Evolutionary conservation across 2,113 vertebrate species (phyloP).

Genomic region (Zosterops pallidus): DNA sequence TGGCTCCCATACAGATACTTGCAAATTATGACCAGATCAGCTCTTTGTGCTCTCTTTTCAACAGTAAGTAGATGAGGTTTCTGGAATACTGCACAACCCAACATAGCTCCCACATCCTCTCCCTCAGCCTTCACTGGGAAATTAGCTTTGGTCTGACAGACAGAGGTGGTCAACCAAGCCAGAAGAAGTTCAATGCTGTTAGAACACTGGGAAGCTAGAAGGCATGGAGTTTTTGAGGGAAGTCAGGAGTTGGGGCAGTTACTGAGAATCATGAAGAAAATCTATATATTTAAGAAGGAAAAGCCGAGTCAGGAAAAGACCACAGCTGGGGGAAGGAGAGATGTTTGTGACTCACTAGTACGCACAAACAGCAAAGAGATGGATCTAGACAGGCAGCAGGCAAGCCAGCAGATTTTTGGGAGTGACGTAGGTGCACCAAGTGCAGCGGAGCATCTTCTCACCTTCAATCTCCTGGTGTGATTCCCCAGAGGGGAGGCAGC

Average conservation of each 20-base stretch:
- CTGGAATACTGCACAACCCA: not conserved
- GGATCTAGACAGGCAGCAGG: not conserved
- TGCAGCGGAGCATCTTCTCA: conserved; percentile 8
- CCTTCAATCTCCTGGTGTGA: not conserved
- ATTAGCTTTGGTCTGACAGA: not conserved
- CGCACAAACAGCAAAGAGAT: not conserved
- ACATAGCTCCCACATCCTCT: not conserved
- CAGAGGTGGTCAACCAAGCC: not conserved
- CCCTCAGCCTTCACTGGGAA: not conserved
- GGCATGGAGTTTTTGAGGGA: not conserved
- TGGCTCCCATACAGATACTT: not conserved
- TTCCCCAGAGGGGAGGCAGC: not conserved
- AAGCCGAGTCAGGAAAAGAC: not conserved
- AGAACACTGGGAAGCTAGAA: not conserved
- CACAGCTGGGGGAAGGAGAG: not conserved
- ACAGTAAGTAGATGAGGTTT: not conserved
- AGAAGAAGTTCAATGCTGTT: not conserved
- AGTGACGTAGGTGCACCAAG: not conserved
- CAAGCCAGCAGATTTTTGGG: not conserved
- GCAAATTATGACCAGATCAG: not conserved
- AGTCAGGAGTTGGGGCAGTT: not conserved
- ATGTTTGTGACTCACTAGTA: not conserved
- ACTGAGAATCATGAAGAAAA: not conserved
- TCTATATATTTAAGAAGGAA: not conserved
- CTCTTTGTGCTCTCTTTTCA: not conserved